A percentile compares a stretch with the other conserved stretches of the same genome.
phyloP scores from a whole-genome alignment of 2,113 vertebrate species.

The Acanthochromis polyacanthus region DNA sequence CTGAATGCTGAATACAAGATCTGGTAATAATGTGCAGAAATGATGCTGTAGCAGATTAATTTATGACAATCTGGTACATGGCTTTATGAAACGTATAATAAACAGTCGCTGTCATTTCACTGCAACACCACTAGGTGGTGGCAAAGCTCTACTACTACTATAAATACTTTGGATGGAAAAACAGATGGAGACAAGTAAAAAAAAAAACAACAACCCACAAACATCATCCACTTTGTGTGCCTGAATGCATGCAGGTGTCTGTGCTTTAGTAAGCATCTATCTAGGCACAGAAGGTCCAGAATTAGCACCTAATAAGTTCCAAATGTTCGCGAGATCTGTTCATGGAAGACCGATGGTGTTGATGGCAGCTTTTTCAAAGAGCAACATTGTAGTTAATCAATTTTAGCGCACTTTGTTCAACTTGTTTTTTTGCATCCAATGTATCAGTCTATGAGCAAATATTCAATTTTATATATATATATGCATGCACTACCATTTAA shows the following conservation, averaged over 20 bases:
- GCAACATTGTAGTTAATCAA: slow-evolving; percentile 15
- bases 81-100: not conserved
- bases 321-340: slow-evolving; percentile 28
- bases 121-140: slow-evolving; percentile 32
- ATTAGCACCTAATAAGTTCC: slow-evolving; percentile 48
- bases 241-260: not conserved
- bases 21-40: too few relatives aligned
- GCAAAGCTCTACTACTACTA: slow-evolving; percentile 9
- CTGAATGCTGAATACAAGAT: not conserved
- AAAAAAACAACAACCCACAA: too few relatives aligned
- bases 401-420: slow-evolving; percentile 17
- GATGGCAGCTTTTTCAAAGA: slow-evolving; percentile 4
- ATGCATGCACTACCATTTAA: not conserved
- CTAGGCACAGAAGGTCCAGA: slow-evolving; percentile 9
- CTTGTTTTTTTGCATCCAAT: not conserved
- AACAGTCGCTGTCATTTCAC: not conserved
- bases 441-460: slow-evolving; percentile 8
- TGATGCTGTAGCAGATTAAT: too few relatives aligned
- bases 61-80: too few relatives aligned
- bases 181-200: not conserved
- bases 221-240: slow-evolving; percentile 7
- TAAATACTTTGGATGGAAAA: too few relatives aligned
- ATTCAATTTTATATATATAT: slow-evolving; percentile 33
- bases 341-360: not conserved
- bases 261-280: not conserved